Base-by-base conservation (phyloP, 2,797 vertebrate genomes). In the Syngnathus acus region DNA sequence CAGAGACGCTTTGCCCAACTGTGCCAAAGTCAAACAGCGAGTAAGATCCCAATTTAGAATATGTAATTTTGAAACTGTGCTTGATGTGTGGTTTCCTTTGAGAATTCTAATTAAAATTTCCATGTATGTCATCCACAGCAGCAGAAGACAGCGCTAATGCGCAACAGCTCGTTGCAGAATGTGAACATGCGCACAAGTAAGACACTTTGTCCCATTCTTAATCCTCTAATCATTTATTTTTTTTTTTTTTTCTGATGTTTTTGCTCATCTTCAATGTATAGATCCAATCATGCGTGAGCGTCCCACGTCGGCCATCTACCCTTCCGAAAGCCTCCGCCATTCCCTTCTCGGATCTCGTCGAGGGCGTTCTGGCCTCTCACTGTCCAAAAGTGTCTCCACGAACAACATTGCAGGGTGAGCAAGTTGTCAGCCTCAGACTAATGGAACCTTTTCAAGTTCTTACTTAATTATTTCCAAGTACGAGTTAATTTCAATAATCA, bases 371-470 rank as follows among this genome's bases (percentile, higher is more conserved):
- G 79, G 90, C 23, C 72, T 96, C 0, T 92, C 92, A 6, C 87
- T 97, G n/a, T 94, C 95, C 78, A 97, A 96, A 82, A 96, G 95
- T 0, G 94, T 97, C 65, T 96, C 95, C 67, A 95, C 94, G 63
- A 96, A 94, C 83, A 96, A 97, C 82, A 95, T 97, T 21, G 89
- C 92, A 0, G 95, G 94, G 95, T 96, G 76, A 93, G 90, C 50
- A 53, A 53, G n/a, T 53, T 53, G 9, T 21, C 9, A 9, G 8
- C 3, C n/a, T 47, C 13, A 48, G 1, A 6, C 5, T 1, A 13
- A 9, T 43, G 42, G 42, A 45, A 45, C 14, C 16, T 14, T 47
- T 6, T 17, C 7, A 47, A 47, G 10, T 43, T 43, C 42, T 43
- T 47, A 5, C 32, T 32, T 32, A 32, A 32, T 32, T 32, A 32